Evolutionary conservation across 2,888 invertebrate genomes (phyloP).

Genomic region (Xestia c-nigrum): DNA sequence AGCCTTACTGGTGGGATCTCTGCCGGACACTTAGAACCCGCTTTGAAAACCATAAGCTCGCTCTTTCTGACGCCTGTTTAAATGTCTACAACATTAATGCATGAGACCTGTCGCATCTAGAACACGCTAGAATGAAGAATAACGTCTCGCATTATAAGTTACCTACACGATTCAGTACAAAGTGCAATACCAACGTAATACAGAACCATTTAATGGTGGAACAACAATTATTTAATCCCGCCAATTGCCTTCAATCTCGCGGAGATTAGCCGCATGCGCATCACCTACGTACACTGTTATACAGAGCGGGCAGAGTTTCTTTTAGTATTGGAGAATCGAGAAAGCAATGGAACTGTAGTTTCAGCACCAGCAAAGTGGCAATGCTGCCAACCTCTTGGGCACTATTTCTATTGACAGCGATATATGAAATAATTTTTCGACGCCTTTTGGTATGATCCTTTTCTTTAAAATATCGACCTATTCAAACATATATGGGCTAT

Average conservation of each 20-base stretch:
- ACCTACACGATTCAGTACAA: constrained; percentile 2
- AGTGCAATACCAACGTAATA: constrained; percentile 16
- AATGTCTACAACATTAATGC: not conserved
- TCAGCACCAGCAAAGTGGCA: no score
- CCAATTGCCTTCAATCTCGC: constrained; percentile 57
- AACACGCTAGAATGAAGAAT: constrained; percentile 16
- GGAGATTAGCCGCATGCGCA: constrained; percentile 48
- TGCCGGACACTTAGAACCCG: no score
- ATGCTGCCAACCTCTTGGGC: no score
- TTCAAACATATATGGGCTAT: no score
- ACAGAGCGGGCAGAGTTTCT: not conserved
- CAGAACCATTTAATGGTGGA: constrained; percentile 45
- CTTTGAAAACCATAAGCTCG: no score
- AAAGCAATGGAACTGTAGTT: not conserved
- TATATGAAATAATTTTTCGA: no score
- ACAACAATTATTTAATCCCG: constrained; percentile 61
- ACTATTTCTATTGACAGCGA: no score
- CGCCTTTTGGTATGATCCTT: no score
- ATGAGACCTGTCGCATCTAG: not conserved
- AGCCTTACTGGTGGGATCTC: no score
- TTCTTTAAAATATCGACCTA: no score
- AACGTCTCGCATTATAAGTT: not conserved
- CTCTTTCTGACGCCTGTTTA: no score
- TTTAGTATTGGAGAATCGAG: not conserved
- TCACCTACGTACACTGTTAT: constrained; percentile 35